Percentiles rank a stretch among this genome's conserved stretches.
Conservation (phyloP, 2,888 invertebrate genomes). For the Galeruca laticollis region DNA sequence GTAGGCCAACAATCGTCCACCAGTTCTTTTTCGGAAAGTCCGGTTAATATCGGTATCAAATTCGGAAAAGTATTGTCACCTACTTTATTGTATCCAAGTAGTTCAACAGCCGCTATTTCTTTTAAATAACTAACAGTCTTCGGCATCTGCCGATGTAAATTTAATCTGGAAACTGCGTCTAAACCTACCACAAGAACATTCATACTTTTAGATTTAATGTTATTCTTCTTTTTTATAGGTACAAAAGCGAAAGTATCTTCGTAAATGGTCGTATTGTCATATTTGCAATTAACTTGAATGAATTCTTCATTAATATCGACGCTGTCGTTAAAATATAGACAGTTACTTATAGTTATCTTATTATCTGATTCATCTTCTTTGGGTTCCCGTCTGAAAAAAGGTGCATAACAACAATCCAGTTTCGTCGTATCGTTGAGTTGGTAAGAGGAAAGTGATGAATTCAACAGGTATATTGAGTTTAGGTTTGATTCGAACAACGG, state of each 20-base stretch:
- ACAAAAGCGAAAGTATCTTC: constrained; percentile 79
- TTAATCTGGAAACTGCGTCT: constrained; percentile 87
- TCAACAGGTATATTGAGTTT: constrained; percentile 72
- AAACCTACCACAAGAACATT: constrained; percentile 86
- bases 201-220: constrained; percentile 55
- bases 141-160: constrained; percentile 88
- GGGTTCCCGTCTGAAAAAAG: constrained; percentile 71
- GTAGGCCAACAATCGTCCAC: constrained; percentile 72
- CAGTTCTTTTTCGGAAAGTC: constrained; percentile 76
- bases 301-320: constrained; percentile 74
- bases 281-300: constrained; percentile 75
- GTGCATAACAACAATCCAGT: constrained; percentile 73
- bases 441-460: constrained; percentile 67
- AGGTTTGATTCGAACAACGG: constrained; percentile 72
- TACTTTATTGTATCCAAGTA: constrained; percentile 92
- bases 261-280: constrained; percentile 69
- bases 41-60: constrained; percentile 83
- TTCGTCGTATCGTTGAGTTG: constrained; percentile 67
- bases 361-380: constrained; percentile 68
- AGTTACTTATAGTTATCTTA: constrained; percentile 68
- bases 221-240: constrained; percentile 64
- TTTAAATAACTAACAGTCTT: constrained; percentile 74
- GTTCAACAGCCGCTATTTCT: constrained; percentile 76
- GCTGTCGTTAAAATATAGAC: constrained; percentile 67
- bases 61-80: constrained; percentile 96